Base-by-base conservation (phyloP, 2,113 vertebrate species). In the Prunella himalayana region DNA sequence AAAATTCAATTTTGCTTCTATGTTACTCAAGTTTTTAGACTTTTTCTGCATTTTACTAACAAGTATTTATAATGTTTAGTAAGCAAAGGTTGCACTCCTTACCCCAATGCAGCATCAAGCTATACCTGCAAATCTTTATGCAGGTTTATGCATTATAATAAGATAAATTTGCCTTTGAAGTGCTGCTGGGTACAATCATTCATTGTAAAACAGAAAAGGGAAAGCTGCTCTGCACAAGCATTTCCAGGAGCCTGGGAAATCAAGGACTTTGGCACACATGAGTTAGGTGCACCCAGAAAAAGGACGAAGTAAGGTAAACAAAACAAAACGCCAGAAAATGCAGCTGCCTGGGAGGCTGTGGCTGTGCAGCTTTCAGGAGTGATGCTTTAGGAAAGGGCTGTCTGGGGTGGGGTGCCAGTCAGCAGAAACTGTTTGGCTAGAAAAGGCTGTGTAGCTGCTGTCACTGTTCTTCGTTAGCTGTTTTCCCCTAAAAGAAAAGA, bases 91-190 rank as follows among this genome's bases (percentile, higher is more conserved):
- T 85, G 33, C 6, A 9, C 8, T 69, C 20, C 33, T 73, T 50
- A 82, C 35, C 24, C 42, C 24, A 45, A 6, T 69, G 65, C 41
- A 44, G 66, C 51, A 57, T 83, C 51, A 81, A 78, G 31, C 28
- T 88, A 24, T 83, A 86, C 56, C 51, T 94, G 71, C 64, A 93
- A 88, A 88, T 90, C 60, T 39, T 90, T 80, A 49, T 78, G 76
- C 49, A 90, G 5, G 51, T 93, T 69, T 77, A 41, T 71, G 51
- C 64, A 33, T 93, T 89, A 41, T 80, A 42, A 1, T 88, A 45
- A 60, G 27, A 59, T 60, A 72, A 86, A 8, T 70, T 93, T 66
- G 66, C 59, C 75, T 93, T 92, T 73, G 56, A 86, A 86, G 54
- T 77, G 31, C 71, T 76, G 18, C 82, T 39, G 14, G 42, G 25